Base-by-base conservation (phyloP, 2,888 invertebrate genomes). In the Drosophila acutilabella region DNA sequence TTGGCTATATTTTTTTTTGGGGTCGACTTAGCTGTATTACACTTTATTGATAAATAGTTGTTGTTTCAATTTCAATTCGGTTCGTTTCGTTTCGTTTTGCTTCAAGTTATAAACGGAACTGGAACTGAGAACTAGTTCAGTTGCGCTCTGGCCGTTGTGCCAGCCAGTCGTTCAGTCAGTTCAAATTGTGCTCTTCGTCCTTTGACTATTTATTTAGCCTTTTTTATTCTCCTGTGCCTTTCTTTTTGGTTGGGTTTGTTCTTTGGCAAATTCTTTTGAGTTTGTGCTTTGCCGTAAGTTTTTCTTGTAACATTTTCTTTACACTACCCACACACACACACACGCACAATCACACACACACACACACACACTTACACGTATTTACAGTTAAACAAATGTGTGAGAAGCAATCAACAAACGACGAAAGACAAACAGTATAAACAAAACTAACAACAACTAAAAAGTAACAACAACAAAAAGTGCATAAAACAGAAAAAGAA, bases 261-360 rank as follows among this genome's bases (percentile, higher is more conserved):
- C 69, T 61, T 73, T 66, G 70, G 77, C 83, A 86, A 86, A 76
- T 67, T 64, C 62, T 57, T 38, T 61, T 65, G 45, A 52, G 71
- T 67, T 65, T 52, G 54, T 41, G 36, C 61, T 67, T 45, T 33
- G 57, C 13, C 54, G 52, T 41, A 38, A 45, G 45, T 20, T 57
- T 59, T 30, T 23, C 16, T 16, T 47, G 10, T 38, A 57, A 59
- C 13, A 36, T 10, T 44, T 41, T 50, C 42, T 36, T 20, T 23
- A 14, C 38, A 42, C 38, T 48, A 41, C 20, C 36, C 20, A 16
- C 23, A 38, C 41, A 36, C 36, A 13, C 11, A 13, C 13, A 36
- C 38, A 13, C 36, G 5, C 8, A 33, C 11, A 33, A 18, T 10
- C 38, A 13, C 16, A n/a, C 26, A 8, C 23, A 20, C 26, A 30